These are phyloP conservation scores for Psettodes erumei DNA, from an alignment of 2,113 vertebrate species.

Conservation along the genomic window DNA sequence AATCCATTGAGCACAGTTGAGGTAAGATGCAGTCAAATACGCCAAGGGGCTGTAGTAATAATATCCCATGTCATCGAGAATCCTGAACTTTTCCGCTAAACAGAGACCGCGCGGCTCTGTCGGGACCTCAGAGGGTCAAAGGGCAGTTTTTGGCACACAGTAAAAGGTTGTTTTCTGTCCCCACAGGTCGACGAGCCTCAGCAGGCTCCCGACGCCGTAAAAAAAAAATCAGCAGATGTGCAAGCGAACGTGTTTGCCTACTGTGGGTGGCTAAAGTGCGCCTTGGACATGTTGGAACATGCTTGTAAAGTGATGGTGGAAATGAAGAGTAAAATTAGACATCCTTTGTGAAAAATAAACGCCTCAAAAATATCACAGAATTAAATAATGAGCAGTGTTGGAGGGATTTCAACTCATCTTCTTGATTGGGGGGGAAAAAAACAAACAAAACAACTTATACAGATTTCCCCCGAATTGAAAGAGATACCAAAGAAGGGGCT, in stretches of 20 bases:
- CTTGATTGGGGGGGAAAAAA: slow-evolving; percentile 1
- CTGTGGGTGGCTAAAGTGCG: slow-evolving; percentile 69
- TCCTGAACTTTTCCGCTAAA: slow-evolving; percentile 88
- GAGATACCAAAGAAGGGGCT: background rate
- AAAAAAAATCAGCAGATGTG: slow-evolving; percentile 50
- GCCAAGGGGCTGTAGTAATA: slow-evolving; percentile 82
- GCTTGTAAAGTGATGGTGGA: slow-evolving; percentile 48
- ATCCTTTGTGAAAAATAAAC: background rate
- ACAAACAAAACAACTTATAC: slow-evolving; percentile 12
- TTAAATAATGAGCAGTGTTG: slow-evolving; percentile 6
- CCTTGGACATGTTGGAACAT: slow-evolving; percentile 57
- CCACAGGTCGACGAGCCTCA: slow-evolving; percentile 35
- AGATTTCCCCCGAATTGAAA: background rate
- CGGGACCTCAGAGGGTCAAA: slow-evolving; percentile 47
- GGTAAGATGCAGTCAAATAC: slow-evolving; percentile 93
- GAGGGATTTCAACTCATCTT: slow-evolving; percentile 20
- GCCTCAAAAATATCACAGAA: background rate
- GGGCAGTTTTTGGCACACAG: slow-evolving; percentile 75
- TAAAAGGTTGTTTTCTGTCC: slow-evolving; percentile 58
- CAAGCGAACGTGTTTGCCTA: slow-evolving; percentile 46
- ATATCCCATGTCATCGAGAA: slow-evolving; percentile 57
- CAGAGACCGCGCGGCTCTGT: slow-evolving; percentile 73
- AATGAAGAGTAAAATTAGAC: slow-evolving; percentile 13
- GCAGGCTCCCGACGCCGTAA: slow-evolving; percentile 13
- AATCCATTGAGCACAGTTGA: slow-evolving; percentile 91